Evolutionary conservation across 2,797 vertebrate species (phyloP).

Genomic region (Urosaurus nigricauda): DNA sequence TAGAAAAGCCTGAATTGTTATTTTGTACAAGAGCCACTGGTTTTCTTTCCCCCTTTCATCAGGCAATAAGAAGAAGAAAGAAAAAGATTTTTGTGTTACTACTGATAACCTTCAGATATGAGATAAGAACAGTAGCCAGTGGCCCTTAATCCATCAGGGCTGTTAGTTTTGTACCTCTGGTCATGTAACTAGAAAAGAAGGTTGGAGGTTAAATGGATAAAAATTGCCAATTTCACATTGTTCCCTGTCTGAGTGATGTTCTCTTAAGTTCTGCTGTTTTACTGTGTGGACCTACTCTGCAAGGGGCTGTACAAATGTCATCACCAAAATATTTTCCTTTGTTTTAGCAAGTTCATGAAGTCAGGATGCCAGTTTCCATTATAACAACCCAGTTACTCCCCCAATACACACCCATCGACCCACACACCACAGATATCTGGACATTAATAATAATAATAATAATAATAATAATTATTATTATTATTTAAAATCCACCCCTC

Average conservation of each 20-base stretch:
- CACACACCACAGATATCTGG: too few species aligned
- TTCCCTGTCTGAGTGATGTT: not conserved
- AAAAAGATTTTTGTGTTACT: not conserved
- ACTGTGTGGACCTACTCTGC: too few species aligned
- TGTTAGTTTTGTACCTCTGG: conserved; percentile 7
- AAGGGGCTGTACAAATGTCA: not conserved
- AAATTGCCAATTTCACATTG: not conserved
- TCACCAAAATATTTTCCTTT: too few species aligned
- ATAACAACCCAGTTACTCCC: too few species aligned
- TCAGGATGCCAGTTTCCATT: too few species aligned
- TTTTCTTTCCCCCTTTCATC: not conserved
- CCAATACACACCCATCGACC: too few species aligned
- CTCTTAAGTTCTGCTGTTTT: too few species aligned
- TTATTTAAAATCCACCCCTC: too few species aligned
- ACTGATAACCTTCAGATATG: not conserved
- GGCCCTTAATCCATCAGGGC: not conserved
- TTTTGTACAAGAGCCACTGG: not conserved
- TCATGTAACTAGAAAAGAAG: conserved; percentile 48
- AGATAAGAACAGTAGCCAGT: conserved; percentile 11
- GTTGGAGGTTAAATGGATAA: conserved; percentile 48
- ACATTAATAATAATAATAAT: too few species aligned
- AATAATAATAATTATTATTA: too few species aligned
- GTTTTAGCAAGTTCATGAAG: too few species aligned
- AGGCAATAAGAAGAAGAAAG: not conserved
- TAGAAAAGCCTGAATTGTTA: not conserved